Conservation (phyloP, 2,113 vertebrate genomes). For the Chiloscyllium plagiosum region DNA sequence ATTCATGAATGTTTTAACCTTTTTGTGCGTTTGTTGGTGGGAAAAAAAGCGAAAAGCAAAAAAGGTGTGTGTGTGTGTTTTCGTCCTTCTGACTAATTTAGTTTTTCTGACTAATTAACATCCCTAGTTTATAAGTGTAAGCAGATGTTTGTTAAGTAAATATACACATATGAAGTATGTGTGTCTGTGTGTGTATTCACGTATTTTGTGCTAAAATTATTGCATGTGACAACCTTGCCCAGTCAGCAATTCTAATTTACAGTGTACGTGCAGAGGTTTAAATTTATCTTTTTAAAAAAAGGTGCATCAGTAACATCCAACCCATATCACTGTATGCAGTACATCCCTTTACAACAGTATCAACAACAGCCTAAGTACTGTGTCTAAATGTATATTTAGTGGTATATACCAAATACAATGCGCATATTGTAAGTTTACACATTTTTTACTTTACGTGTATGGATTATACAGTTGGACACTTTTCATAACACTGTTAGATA, state of each 20-base stretch:
- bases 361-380: background rate
- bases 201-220: background rate
- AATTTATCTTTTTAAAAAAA: background rate
- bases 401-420: background rate
- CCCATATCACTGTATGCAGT: background rate
- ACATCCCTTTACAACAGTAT: background rate
- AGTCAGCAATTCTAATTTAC: background rate
- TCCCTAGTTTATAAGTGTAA: background rate
- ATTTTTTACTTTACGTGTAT: background rate
- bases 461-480: background rate
- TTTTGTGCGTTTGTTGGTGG: slow-evolving; percentile 10
- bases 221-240: background rate
- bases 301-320: background rate
- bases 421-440: background rate
- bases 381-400: background rate
- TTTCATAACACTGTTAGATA: background rate
- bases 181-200: background rate
- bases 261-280: background rate
- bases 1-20: background rate
- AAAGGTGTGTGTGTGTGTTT: background rate
- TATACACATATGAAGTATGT: background rate
- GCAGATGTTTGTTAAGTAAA: background rate
- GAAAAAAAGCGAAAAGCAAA: background rate
- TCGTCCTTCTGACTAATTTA: background rate
- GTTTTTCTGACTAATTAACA: background rate